Conservation (phyloP, 2,113 vertebrate species). For the Morphnarchus princeps region DNA sequence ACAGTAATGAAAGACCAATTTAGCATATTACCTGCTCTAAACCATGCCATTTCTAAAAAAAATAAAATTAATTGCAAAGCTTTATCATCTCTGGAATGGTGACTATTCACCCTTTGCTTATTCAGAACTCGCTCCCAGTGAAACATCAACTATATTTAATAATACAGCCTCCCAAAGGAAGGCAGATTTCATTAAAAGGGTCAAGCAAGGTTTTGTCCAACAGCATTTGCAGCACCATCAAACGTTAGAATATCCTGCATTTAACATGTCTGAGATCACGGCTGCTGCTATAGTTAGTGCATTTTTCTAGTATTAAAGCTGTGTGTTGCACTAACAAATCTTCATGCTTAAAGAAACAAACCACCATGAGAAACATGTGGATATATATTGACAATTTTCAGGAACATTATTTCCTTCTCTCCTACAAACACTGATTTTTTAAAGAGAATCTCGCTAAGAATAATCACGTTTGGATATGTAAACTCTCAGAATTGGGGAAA, state of each 20-base stretch:
- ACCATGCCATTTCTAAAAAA: not conserved
- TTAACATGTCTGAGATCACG: not conserved
- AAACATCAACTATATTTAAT: conserved; percentile 27
- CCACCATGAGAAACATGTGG: not conserved
- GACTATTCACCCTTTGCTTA: not conserved
- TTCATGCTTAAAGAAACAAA: not conserved
- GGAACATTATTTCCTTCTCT: not conserved
- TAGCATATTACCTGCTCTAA: not conserved
- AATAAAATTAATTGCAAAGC: not conserved
- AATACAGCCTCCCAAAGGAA: not conserved
- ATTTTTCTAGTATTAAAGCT: not conserved
- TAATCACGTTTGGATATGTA: not conserved
- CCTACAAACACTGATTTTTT: not conserved
- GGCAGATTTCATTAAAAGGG: not conserved
- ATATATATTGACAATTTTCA: not conserved
- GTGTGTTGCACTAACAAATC: not conserved
- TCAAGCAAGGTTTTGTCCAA: not conserved
- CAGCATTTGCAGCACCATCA: not conserved
- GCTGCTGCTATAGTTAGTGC: not conserved
- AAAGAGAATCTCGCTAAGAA: not conserved
- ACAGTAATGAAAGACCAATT: conserved; percentile 11
- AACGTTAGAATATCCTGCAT: not conserved
- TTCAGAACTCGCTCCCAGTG: not conserved
- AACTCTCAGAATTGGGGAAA: not conserved
- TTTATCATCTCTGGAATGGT: not conserved